Evolutionary conservation across 1,140 invertebrate species (phyloP).

Genomic region (Grapholita molesta): DNA sequence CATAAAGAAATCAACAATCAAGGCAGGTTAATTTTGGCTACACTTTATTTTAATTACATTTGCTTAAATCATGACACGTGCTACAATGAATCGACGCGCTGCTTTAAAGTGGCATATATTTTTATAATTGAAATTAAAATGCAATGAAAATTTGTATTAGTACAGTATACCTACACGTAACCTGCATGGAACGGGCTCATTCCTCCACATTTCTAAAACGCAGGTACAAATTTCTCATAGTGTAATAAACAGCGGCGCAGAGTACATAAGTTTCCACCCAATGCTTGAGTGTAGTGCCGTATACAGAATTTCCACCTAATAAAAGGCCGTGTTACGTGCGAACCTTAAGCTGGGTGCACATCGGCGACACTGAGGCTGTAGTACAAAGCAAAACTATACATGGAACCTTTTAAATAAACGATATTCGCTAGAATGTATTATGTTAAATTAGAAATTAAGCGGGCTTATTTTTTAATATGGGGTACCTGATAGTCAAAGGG

Average conservation of each 20-base stretch:
- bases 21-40: too few relatives aligned
- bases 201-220: neutral
- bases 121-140: neutral
- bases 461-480: too few relatives aligned
- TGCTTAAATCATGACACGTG: too few relatives aligned
- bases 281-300: conserved; percentile 60
- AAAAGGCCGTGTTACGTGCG: conserved; percentile 73
- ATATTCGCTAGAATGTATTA: neutral
- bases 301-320: conserved; percentile 76
- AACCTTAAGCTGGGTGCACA: conserved; percentile 35
- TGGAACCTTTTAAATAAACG: too few relatives aligned
- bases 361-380: neutral
- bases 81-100: too few relatives aligned
- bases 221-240: conserved; percentile 15
- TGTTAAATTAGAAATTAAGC: too few relatives aligned
- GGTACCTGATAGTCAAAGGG: too few relatives aligned
- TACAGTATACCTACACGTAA: neutral
- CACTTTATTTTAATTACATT: too few relatives aligned
- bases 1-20: too few relatives aligned
- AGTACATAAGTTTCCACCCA: conserved; percentile 57
- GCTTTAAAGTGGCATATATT: too few relatives aligned
- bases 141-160: neutral
- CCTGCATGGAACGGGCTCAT: neutral
- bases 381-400: neutral
- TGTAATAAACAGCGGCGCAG: conserved; percentile 20